These are phyloP conservation scores for Erebia ligea DNA, from an alignment of 2,888 invertebrate genomes.

Conservation along the genomic window DNA sequence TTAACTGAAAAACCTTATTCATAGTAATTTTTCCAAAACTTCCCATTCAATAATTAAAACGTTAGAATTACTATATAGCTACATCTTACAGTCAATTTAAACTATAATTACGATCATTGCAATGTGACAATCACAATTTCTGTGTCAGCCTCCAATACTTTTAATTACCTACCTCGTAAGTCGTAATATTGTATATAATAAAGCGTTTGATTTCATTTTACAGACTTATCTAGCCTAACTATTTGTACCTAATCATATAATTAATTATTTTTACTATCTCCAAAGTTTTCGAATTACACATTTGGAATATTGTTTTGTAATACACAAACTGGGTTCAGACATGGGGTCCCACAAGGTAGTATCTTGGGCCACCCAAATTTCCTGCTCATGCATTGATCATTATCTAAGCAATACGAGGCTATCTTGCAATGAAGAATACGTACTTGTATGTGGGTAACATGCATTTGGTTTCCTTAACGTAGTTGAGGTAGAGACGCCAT, in stretches of 20 bases:
- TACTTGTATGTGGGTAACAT: constrained; percentile 96
- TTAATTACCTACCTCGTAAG: too few species aligned
- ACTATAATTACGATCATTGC: too few species aligned
- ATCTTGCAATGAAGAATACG: constrained; percentile 58
- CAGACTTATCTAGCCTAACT: not conserved
- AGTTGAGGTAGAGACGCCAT: constrained; percentile 98
- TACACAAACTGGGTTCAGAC: constrained; percentile 60
- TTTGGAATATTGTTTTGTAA: not conserved
- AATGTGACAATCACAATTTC: too few species aligned
- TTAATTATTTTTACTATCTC: not conserved
- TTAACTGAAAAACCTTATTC: not conserved
- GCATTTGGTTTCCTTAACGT: constrained; percentile 99
- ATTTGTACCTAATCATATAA: not conserved
- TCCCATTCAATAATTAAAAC: too few species aligned
- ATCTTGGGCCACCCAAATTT: not conserved
- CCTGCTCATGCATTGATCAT: not conserved
- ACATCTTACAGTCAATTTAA: too few species aligned
- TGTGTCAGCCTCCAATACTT: too few species aligned
- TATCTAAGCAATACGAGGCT: not conserved
- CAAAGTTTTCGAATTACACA: not conserved
- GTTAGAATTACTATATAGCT: too few species aligned
- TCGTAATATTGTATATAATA: not conserved
- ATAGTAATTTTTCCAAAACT: too few species aligned
- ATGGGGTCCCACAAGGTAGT: constrained; percentile 1
- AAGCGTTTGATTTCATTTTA: not conserved